These are phyloP conservation scores for roundworm (Caenorhabditis elegans) DNA, from an alignment of 1,140 invertebrate genomes.

Conservation along the genomic window DNA sequence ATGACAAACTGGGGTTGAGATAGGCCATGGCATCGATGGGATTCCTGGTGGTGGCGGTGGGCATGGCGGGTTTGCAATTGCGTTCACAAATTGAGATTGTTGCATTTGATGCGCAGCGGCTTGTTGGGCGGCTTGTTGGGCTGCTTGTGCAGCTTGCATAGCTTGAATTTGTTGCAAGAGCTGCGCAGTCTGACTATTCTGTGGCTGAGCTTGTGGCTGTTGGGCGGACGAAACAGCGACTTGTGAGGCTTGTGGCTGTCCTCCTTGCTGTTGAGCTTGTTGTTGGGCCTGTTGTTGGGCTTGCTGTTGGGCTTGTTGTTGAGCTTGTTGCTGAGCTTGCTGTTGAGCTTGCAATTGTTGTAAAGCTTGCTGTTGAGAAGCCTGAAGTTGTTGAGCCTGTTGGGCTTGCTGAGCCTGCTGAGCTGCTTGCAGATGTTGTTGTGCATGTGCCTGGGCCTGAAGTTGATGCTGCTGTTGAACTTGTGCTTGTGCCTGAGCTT, in stretches of 20 bases:
- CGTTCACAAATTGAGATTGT: background rate
- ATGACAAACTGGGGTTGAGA: background rate
- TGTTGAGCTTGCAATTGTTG: background rate
- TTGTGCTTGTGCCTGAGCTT: background rate
- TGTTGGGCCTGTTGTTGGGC: background rate
- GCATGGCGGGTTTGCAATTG: background rate
- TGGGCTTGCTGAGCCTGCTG: background rate
- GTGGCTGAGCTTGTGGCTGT: no score
- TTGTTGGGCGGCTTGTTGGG: background rate
- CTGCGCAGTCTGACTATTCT: background rate
- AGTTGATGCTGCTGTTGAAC: background rate
- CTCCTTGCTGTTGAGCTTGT: background rate
- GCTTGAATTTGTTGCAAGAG: background rate
- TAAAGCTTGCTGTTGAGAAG: background rate
- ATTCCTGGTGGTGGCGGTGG: background rate
- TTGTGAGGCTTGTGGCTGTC: no score
- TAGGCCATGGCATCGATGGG: slow-evolving; percentile 14
- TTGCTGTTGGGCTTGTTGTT: background rate
- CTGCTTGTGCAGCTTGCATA: background rate
- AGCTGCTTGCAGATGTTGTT: background rate
- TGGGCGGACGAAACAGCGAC: no score
- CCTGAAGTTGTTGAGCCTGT: background rate
- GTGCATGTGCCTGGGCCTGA: background rate
- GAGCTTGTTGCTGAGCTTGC: background rate
- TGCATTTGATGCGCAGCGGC: background rate